A percentile compares a stretch with the other conserved stretches of the same genome.
Conservation (phyloP, 2,113 vertebrate species). For the Monopterus albus region DNA sequence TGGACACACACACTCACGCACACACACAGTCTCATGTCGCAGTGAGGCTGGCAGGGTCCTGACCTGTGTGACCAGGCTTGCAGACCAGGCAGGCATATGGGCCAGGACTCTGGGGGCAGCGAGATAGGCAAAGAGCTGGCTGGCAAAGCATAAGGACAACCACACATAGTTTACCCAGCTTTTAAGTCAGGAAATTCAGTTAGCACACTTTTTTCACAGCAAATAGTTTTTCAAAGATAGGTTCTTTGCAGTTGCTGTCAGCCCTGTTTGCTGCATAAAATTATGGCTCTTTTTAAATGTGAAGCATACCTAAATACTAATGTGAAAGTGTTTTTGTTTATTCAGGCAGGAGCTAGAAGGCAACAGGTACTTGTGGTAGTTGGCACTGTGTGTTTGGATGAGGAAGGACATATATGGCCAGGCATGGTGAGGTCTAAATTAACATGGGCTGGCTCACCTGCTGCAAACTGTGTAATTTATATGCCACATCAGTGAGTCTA, state of each 20-base stretch:
- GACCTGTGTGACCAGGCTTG: constrained; percentile 67
- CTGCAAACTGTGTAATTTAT: constrained; percentile 65
- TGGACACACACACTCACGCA: constrained; percentile 44
- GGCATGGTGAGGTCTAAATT: constrained; percentile 63
- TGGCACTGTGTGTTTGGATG: constrained; percentile 46
- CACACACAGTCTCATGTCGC: constrained; percentile 32
- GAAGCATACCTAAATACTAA: constrained; percentile 34
- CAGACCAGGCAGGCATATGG: constrained; percentile 65
- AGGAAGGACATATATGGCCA: constrained; percentile 58
- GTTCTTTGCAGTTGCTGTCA: constrained; percentile 7
- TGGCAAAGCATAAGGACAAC: constrained; percentile 56
- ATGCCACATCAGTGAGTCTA: constrained; percentile 55
- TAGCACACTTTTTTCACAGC: not conserved
- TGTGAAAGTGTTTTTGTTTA: constrained; percentile 48
- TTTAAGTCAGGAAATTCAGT: constrained; percentile 39
- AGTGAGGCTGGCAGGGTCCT: constrained; percentile 72
- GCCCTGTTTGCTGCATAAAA: constrained; percentile 12
- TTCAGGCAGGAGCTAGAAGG: constrained; percentile 33
- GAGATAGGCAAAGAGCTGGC: constrained; percentile 60
- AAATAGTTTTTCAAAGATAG: not conserved
- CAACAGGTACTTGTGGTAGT: constrained; percentile 53
- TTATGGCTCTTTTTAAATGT: constrained; percentile 30
- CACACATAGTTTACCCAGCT: constrained; percentile 57
- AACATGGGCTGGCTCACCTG: constrained; percentile 54
- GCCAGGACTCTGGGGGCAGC: constrained; percentile 58